Evolutionary conservation across 2,888 invertebrate species (phyloP).

Genomic region (Nomada goodeniana): DNA sequence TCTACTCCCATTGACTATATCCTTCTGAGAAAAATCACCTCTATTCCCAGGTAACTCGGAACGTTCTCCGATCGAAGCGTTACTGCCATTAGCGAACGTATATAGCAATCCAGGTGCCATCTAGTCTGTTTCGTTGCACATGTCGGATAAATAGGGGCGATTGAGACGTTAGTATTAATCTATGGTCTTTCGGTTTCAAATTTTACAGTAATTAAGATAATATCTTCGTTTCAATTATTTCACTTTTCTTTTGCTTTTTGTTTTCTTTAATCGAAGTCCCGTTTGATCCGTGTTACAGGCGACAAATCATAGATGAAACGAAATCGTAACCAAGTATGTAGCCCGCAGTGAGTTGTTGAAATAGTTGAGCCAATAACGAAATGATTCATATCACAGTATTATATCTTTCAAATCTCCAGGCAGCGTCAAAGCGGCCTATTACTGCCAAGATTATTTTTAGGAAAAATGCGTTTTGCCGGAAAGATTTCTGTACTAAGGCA

Average conservation of each 20-base stretch:
- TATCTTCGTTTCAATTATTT: neutral
- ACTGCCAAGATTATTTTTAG: conserved; percentile 74
- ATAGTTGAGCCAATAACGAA: conserved; percentile 48
- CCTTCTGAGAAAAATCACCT: conserved; percentile 72
- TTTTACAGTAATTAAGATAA: neutral
- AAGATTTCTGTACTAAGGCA: conserved; percentile 69
- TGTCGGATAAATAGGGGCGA: conserved; percentile 6
- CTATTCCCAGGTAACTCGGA: conserved; percentile 71
- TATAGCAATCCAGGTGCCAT: conserved; percentile 37
- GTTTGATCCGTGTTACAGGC: neutral
- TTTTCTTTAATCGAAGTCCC: neutral
- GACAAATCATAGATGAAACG: neutral
- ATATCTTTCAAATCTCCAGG: conserved; percentile 67
- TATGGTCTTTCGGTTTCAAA: neutral
- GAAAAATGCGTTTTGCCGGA: conserved; percentile 71
- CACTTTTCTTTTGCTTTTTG: neutral
- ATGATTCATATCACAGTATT: conserved; percentile 64
- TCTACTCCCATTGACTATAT: conserved; percentile 72
- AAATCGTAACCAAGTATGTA: conserved; percentile 3
- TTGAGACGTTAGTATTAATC: neutral
- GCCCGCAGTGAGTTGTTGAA: conserved; percentile 49
- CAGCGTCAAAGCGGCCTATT: conserved; percentile 53
- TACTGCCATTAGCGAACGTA: conserved; percentile 60
- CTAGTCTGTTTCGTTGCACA: conserved; percentile 47
- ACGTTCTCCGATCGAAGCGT: conserved; percentile 69